Percentiles rank a stretch among this genome's conserved stretches.
These are phyloP conservation scores for Xenopus petersii DNA, from an alignment of 2,797 vertebrate genomes.

Conservation along the genomic window DNA sequence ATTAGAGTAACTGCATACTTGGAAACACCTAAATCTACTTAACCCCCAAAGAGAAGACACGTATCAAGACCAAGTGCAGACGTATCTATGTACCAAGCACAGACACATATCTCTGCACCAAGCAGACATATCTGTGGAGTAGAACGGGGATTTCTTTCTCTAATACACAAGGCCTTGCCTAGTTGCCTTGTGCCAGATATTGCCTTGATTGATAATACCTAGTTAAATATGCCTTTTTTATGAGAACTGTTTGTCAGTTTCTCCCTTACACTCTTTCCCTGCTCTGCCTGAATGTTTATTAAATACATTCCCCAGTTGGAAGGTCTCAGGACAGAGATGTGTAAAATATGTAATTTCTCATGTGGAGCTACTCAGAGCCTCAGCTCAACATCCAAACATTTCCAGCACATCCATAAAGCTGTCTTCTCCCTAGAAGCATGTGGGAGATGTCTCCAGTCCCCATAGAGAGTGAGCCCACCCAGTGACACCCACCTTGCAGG, in stretches of 20 bases:
- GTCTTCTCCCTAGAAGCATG: constrained; percentile 35
- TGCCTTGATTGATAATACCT: too few species aligned
- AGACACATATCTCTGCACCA: too few species aligned
- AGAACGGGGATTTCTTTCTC: too few species aligned
- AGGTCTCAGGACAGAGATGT: constrained; percentile 55
- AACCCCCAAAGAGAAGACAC: too few species aligned
- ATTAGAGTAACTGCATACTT: too few species aligned
- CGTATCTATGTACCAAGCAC: too few species aligned
- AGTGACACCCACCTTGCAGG: constrained; percentile 58
- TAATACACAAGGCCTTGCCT: too few species aligned
- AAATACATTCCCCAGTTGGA: constrained; percentile 52
- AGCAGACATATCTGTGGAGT: too few species aligned
- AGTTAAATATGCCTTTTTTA: too few species aligned
- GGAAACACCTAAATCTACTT: too few species aligned
- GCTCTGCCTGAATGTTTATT: constrained; percentile 24
- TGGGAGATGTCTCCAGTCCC: constrained; percentile 48
- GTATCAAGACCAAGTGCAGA: too few species aligned
- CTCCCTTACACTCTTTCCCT: neutral
- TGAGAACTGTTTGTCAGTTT: constrained; percentile 18
- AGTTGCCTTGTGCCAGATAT: too few species aligned
- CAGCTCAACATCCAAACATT: constrained; percentile 38
- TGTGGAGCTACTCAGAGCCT: constrained; percentile 27
- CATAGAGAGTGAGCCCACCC: constrained; percentile 52
- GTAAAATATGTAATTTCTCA: constrained; percentile 45
- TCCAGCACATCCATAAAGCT: constrained; percentile 45